These are phyloP conservation scores for Artibeus lituratus DNA, from an alignment of 2,797 vertebrate species.

Conservation along the genomic window DNA sequence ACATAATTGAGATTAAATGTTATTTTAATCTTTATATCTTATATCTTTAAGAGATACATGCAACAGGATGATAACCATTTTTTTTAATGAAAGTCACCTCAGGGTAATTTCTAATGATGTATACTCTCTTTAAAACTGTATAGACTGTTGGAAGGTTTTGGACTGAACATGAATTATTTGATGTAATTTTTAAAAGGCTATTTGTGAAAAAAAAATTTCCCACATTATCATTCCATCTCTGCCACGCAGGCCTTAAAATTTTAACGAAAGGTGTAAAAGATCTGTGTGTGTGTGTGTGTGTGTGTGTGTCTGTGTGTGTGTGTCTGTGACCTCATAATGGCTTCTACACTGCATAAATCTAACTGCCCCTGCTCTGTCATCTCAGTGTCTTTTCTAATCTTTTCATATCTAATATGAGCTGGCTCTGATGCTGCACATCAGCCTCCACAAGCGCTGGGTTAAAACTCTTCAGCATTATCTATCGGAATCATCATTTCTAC, in stretches of 20 bases:
- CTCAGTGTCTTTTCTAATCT: neutral
- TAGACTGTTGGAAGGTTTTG: neutral
- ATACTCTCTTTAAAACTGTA: neutral
- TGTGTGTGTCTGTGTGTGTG: neutral
- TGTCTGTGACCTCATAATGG: neutral
- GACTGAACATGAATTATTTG: neutral
- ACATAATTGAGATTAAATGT: neutral
- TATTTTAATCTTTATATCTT: no score
- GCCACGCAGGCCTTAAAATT: neutral
- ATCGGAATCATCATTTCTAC: neutral
- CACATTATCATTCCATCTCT: neutral
- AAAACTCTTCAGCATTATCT: neutral
- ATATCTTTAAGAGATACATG: no score
- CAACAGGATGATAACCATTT: neutral
- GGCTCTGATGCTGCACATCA: neutral
- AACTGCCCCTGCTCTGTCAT: neutral
- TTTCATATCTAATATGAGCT: neutral
- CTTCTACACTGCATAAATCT: neutral
- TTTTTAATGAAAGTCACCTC: neutral
- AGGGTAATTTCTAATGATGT: neutral
- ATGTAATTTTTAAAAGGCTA: neutral
- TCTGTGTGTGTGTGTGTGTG: neutral
- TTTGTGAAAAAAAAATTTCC: neutral
- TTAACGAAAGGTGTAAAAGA: neutral
- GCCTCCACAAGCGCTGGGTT: neutral